phyloP scores from a whole-genome alignment of 2,113 vertebrate genomes.

The Colaptes auratus region DNA sequence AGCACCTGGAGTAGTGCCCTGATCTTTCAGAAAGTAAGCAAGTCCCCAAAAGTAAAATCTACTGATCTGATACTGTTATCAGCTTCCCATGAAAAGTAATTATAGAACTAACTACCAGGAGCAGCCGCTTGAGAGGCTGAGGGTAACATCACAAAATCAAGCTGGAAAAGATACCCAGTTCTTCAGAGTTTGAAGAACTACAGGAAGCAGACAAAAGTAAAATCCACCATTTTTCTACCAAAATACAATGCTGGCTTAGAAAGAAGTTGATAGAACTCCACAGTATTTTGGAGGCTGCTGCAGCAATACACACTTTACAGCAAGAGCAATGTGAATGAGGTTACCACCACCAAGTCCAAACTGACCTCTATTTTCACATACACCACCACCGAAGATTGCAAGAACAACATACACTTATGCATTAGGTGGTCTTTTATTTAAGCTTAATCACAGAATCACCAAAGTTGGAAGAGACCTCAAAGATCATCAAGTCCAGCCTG shows the following conservation, averaged over 20 bases:
- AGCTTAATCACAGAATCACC: neutral
- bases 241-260: neutral
- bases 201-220: neutral
- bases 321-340: neutral
- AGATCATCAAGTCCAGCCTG: too few relatives aligned
- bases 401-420: neutral
- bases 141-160: neutral
- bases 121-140: neutral
- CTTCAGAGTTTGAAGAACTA: neutral
- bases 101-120: neutral
- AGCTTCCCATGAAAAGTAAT: neutral
- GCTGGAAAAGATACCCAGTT: neutral
- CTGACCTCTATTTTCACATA: neutral
- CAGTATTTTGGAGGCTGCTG: neutral
- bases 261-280: neutral
- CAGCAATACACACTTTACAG: neutral
- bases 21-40: neutral
- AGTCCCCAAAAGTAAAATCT: neutral
- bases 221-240: neutral
- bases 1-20: neutral
- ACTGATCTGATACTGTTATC: neutral
- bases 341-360: neutral
- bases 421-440: neutral
- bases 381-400: neutral
- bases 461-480: too few relatives aligned